A percentile compares a stretch with the other conserved stretches of the same genome.
Evolutionary conservation across 2,113 vertebrate genomes (phyloP).

Genomic region (Empidonax alnorum): DNA sequence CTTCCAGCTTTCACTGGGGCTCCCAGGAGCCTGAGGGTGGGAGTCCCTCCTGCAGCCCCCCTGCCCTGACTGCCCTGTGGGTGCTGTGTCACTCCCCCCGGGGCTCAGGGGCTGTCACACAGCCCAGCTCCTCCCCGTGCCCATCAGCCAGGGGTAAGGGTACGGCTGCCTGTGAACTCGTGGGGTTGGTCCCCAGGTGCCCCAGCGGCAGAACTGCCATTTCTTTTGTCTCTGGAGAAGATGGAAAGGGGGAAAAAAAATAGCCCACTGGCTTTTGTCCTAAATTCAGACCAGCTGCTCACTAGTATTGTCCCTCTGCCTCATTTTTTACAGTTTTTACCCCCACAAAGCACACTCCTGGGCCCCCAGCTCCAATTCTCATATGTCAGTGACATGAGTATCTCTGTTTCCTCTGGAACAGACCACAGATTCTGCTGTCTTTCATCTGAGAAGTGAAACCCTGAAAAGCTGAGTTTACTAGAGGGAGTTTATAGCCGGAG

Average conservation of each 20-base stretch:
- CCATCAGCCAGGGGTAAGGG: background rate
- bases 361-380: constrained; percentile 11
- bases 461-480: background rate
- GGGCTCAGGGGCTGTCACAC: background rate
- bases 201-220: background rate
- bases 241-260: background rate
- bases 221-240: constrained; percentile 25
- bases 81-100: background rate
- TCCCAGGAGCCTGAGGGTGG: background rate
- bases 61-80: accelerated
- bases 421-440: background rate
- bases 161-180: accelerated
- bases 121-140: background rate
- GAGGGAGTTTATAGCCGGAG: background rate
- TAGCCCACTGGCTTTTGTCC: constrained; percentile 35
- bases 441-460: constrained; percentile 14
- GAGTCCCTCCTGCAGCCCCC: background rate
- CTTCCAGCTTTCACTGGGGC: background rate
- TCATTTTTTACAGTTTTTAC: constrained; percentile 4
- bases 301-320: constrained; percentile 2
- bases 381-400: constrained; percentile 7
- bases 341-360: background rate
- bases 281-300: constrained; percentile 63
- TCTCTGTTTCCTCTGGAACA: constrained; percentile 3
- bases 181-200: background rate